Base-by-base conservation (phyloP, 2,113 vertebrate species). In the Phalacrocorax brasilianus region DNA sequence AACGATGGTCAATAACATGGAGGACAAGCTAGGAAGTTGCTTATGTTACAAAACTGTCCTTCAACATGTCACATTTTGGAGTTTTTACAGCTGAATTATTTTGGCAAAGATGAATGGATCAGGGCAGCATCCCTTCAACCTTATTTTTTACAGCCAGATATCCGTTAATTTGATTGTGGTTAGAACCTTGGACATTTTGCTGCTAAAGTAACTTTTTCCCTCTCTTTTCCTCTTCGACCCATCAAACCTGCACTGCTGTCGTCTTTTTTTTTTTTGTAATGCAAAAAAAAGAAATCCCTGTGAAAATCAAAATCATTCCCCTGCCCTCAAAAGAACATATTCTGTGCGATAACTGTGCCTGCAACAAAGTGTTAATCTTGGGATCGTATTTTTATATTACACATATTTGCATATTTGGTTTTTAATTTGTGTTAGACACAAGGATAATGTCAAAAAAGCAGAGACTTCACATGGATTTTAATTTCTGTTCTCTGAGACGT, bases 131-230 rank as follows among this genome's bases (percentile, higher is more conserved):
- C 95, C 97, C 93, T 95, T 95, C 94, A 86, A 89, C 95, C 91
- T 96, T 95, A 81, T 95, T 93, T 96, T 97, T 97, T 96, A 93
- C 55, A 95, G 81, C 92, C 98, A 97, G 89, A 59, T 97, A 97
- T 97, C 97, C 91, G 68, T 97, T 98, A 97, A 98, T 98, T 98
- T 98, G 97, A 97, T 98, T 97, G 98, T 98, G 98, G 97, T 98
- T 98, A 97, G 97, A 98, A 97, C 94, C 91, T 96, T 95, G 98
- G 97, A 98, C 98, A 96, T 98, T 98, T 98, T 98, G 98, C 98
- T 98, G 98, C 98, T 98, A 98, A 97, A 98, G 88, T 97, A 96
- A 96, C 72, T 94, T 71, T 47, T 80, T 80, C 74, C 84, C 68
- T 61, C 90, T 62, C 66, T 95, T 73, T 47, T 88, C 95, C 91